Percentiles rank a stretch among this genome's conserved stretches.
Conservation (phyloP, 2,113 vertebrate species). For the Daubentonia madagascariensis region DNA sequence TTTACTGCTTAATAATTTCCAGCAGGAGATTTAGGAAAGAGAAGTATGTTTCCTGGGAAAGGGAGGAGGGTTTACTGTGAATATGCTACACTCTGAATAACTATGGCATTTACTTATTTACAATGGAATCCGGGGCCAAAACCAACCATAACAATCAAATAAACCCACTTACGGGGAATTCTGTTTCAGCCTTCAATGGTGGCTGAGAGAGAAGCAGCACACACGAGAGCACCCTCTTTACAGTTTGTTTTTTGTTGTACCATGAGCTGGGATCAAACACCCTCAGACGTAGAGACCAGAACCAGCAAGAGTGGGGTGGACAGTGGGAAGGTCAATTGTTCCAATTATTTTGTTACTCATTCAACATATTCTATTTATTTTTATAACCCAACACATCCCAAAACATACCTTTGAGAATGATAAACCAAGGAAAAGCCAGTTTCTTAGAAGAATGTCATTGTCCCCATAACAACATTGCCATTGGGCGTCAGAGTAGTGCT, state of each 20-base stretch:
- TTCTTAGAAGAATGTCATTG: not conserved
- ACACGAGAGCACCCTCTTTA: fast-evolving
- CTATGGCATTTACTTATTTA: not conserved
- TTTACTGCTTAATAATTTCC: not conserved
- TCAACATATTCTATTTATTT: not conserved
- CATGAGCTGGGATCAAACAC: not conserved
- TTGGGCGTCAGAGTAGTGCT: not conserved
- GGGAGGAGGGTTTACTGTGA: not conserved
- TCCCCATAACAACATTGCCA: fast-evolving
- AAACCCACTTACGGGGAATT: not conserved
- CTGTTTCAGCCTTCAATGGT: not conserved
- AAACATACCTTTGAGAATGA: not conserved
- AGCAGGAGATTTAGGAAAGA: not conserved
- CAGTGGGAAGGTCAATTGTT: not conserved
- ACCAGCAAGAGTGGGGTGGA: not conserved
- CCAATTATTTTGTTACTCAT: not conserved
- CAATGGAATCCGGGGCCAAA: not conserved
- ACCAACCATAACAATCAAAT: not conserved
- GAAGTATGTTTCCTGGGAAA: not conserved
- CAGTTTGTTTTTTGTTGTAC: not conserved
- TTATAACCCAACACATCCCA: not conserved
- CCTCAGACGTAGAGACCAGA: not conserved
- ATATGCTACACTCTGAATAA: not conserved
- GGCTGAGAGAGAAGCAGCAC: not conserved
- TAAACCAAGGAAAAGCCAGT: not conserved